phyloP scores from a whole-genome alignment of 2,888 invertebrate species.

The Phortica magna region DNA sequence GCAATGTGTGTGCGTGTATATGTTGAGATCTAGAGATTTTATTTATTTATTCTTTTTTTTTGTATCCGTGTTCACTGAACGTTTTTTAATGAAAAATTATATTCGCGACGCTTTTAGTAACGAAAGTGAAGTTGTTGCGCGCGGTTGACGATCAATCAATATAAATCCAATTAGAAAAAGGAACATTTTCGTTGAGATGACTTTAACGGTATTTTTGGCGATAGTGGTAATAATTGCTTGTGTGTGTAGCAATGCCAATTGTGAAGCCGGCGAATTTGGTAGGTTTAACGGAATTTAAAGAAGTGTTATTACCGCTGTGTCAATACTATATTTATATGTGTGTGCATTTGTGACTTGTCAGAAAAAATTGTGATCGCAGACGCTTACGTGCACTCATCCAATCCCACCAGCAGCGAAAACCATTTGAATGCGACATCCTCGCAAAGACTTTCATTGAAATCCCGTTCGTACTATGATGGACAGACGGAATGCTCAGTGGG shows the following conservation, averaged over 20 bases:
- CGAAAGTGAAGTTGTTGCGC: slow-evolving; percentile 22
- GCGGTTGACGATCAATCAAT: background rate
- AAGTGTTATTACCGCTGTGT: background rate
- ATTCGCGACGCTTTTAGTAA: slow-evolving; percentile 14
- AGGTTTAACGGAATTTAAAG: slow-evolving; percentile 43
- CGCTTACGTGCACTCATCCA: slow-evolving; percentile 32
- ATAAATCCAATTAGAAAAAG: slow-evolving; percentile 33
- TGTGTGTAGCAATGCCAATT: slow-evolving; percentile 44
- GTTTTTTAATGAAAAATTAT: slow-evolving; percentile 28
- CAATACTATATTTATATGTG: background rate
- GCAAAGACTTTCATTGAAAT: slow-evolving; percentile 56
- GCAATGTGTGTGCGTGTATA: slow-evolving; percentile 22
- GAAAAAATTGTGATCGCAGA: slow-evolving; percentile 53
- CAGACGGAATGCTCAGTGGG: slow-evolving; percentile 70
- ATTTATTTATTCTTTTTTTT: slow-evolving; percentile 22
- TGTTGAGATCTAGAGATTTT: slow-evolving; percentile 15
- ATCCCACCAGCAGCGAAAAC: slow-evolving; percentile 32
- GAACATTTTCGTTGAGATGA: slow-evolving; percentile 39
- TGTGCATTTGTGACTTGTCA: slow-evolving; percentile 19
- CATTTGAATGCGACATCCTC: slow-evolving; percentile 12
- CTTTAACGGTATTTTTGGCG: slow-evolving; percentile 47
- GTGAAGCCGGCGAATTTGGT: slow-evolving; percentile 70
- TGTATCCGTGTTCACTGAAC: slow-evolving; percentile 3
- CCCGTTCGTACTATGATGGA: slow-evolving; percentile 69
- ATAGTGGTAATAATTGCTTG: slow-evolving; percentile 52